These are phyloP conservation scores for Chloroclysta siterata DNA, from an alignment of 2,888 invertebrate genomes.

Conservation along the genomic window DNA sequence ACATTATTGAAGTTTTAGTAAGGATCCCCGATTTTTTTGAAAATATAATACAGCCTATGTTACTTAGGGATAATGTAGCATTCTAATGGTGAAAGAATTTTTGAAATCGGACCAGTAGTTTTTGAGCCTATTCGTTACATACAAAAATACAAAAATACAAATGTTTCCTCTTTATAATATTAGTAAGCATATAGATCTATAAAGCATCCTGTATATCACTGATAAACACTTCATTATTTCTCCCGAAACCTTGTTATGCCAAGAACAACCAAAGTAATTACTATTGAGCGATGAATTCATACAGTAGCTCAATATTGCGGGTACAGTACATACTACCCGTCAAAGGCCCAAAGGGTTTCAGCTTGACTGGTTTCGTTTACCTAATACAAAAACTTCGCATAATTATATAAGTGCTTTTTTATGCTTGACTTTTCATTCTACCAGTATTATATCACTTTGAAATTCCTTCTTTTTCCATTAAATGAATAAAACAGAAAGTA, in stretches of 20 bases:
- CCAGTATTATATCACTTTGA: constrained; percentile 2
- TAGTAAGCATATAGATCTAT: too few relatives aligned
- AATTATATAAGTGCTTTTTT: constrained; percentile 7
- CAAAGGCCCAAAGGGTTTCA: neutral
- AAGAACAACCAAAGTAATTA: neutral
- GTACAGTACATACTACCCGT: neutral
- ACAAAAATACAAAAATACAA: too few relatives aligned
- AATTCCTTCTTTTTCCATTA: constrained; percentile 13
- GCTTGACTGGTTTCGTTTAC: neutral
- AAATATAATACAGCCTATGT: too few relatives aligned
- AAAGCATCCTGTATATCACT: too few relatives aligned
- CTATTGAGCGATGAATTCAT: neutral
- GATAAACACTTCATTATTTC: neutral
- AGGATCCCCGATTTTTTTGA: too few relatives aligned
- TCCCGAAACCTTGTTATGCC: neutral
- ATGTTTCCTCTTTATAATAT: too few relatives aligned
- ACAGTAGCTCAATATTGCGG: neutral
- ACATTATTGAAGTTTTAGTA: too few relatives aligned
- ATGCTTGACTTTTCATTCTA: constrained; percentile 1
- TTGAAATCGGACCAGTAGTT: too few relatives aligned
- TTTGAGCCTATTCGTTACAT: too few relatives aligned
- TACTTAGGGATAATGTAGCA: too few relatives aligned
- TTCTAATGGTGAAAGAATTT: too few relatives aligned
- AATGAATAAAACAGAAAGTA: neutral
- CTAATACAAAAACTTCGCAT: constrained; percentile 13